Base-by-base conservation (phyloP, 2,888 invertebrate species). In the Chymomyza fuscimana region DNA sequence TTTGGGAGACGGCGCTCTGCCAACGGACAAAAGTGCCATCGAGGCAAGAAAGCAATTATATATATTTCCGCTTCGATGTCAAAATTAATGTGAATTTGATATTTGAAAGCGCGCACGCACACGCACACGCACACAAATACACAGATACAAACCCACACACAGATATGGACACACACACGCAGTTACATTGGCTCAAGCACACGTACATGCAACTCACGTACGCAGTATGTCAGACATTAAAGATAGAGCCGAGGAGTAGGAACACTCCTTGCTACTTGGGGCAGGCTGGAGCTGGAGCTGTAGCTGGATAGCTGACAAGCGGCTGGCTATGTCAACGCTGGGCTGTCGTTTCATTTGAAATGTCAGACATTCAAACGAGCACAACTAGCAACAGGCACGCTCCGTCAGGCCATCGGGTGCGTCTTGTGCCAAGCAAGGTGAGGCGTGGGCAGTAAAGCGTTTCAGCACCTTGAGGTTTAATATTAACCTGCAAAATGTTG, bases 81-180 rank as follows among this genome's bases (percentile, higher is more conserved):
- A 87, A 81, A 88, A 80, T 87, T 82, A 86, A 88, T 87, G 89
- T 80, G 76, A 76, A 76, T 87, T 88, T 87, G 83, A 88, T 88
- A 88, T 87, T 87, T 77, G 74, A 79, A 81, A 78, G 77, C 78
- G 67, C 69, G 69, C 79, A 70, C 80, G 80, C 79, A 76, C 77
- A 77, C 80, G 80, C 79, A 76, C 77, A 77, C 70, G 70, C 71
- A 73, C 65, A 66, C 54, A 19, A 12, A n/a, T 9, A 16, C 52
- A 54, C 7, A 19, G 46, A 60, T 63, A 63, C 51, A 58, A 46
- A 66, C 25, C 25, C 54, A 60, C 66, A 63, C 54, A 61, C 61
- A 25, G 25, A 25, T 25, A 25, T 25, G 25, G 25, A 56, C 25
- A 46, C 61, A 22, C 19, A 61, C 40, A 46, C 32, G 9, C 32